Conservation (phyloP, 2,797 vertebrate genomes). For the Poeciliopsis presidionis region DNA sequence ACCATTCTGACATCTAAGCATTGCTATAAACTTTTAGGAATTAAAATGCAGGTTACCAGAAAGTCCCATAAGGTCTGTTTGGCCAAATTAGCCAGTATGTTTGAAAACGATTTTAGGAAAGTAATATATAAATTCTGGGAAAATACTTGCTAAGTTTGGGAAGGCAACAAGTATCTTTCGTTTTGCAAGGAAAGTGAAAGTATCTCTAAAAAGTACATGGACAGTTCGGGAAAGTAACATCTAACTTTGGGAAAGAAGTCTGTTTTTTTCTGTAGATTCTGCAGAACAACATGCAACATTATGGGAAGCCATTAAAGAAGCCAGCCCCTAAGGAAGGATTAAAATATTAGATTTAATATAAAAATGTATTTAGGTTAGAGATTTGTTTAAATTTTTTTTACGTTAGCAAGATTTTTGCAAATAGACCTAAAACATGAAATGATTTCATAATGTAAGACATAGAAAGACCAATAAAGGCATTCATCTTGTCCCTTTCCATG, state of each 20-base stretch:
- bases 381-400: not conserved
- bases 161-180: not conserved
- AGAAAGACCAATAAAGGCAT: not conserved
- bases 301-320: not conserved
- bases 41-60: not conserved
- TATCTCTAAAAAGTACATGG: not conserved
- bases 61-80: not conserved
- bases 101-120: not conserved
- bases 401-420: not conserved
- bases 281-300: not conserved
- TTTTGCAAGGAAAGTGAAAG: not conserved
- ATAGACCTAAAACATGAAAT: not conserved
- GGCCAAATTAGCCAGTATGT: not conserved
- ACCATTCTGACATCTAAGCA: not conserved
- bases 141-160: not conserved
- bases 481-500: constrained; percentile 3
- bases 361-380: not conserved
- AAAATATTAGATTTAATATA: not conserved
- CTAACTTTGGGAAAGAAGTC: not conserved
- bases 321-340: not conserved
- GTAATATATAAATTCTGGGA: not conserved
- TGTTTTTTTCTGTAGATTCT: not conserved
- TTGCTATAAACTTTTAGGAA: not conserved
- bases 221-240: not conserved
- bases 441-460: not conserved